A percentile compares a stretch with the other conserved stretches of the same genome.
Conservation (phyloP, 2,888 invertebrate genomes). For the Steinernema carpocapsae region DNA sequence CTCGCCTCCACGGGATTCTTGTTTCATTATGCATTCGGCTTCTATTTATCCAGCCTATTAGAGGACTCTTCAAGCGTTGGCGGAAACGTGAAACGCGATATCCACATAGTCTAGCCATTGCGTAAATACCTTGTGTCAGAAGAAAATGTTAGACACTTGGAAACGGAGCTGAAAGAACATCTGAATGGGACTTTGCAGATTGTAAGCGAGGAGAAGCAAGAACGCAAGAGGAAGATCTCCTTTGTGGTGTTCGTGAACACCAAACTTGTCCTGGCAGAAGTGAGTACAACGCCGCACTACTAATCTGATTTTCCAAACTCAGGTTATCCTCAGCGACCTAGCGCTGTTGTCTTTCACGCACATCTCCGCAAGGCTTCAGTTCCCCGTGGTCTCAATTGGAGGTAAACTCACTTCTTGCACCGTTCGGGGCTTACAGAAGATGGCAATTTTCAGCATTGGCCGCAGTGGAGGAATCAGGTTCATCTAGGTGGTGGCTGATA, state of each 20-base stretch:
- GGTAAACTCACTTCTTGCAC: slow-evolving; percentile 18
- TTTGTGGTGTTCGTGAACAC: slow-evolving; percentile 7
- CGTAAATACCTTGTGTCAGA: too few species aligned
- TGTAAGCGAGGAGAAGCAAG: not conserved
- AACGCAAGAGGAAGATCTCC: not conserved
- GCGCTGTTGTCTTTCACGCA: slow-evolving; percentile 42
- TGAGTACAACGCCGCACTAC: not conserved
- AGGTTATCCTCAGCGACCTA: slow-evolving; percentile 36
- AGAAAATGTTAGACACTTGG: too few species aligned
- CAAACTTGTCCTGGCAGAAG: slow-evolving; percentile 15
- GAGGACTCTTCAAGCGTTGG: too few species aligned
- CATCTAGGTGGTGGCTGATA: slow-evolving; percentile 29
- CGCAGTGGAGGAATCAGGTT: not conserved
- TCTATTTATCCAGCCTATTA: too few species aligned
- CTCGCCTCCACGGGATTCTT: too few species aligned
- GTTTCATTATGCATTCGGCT: too few species aligned
- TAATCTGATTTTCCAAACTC: not conserved
- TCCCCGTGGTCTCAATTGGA: slow-evolving; percentile 36
- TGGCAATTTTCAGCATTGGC: not conserved
- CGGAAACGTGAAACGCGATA: too few species aligned
- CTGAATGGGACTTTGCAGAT: not conserved
- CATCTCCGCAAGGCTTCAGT: slow-evolving; percentile 39
- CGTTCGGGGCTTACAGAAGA: not conserved
- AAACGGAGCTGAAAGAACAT: too few species aligned
- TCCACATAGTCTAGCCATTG: too few species aligned